These are phyloP conservation scores for Hermodice carunculata DNA, from an alignment of 2,888 invertebrate species.

Conservation along the genomic window DNA sequence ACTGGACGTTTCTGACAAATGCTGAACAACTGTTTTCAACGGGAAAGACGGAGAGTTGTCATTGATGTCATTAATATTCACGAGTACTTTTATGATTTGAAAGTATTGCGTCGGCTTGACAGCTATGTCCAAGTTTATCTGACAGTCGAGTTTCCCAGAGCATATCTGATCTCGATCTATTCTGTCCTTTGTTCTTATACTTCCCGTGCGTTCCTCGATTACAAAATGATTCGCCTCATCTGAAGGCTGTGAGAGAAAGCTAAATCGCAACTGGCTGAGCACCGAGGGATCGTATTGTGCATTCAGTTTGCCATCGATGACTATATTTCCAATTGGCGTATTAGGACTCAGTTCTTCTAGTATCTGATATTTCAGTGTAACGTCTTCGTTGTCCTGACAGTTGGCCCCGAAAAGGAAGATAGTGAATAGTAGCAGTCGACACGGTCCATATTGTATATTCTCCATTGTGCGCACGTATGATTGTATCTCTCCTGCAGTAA, in stretches of 20 bases:
- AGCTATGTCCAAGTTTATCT: constrained; percentile 17
- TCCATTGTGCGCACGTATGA: no score
- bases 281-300: constrained; percentile 12
- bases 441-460: no score
- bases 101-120: constrained; percentile 15
- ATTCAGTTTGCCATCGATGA: constrained; percentile 64
- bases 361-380: no score
- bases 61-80: constrained; percentile 22
- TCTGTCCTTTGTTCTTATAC: constrained; percentile 7
- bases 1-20: constrained; percentile 19
- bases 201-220: constrained; percentile 29
- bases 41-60: constrained; percentile 25
- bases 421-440: no score
- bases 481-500: no score
- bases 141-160: constrained; percentile 8
- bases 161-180: constrained; percentile 23
- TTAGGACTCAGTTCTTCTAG: constrained; percentile 53
- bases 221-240: no score
- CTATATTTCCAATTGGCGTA: constrained; percentile 52
- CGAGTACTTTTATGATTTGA: constrained; percentile 20
- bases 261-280: constrained; percentile 32
- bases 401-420: no score
- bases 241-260: constrained; percentile 37
- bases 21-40: not conserved
- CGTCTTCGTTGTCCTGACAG: no score